A percentile compares a stretch with the other conserved stretches of the same genome.
Conservation (phyloP, 2,888 invertebrate species). For the Nemoura dubitans region DNA sequence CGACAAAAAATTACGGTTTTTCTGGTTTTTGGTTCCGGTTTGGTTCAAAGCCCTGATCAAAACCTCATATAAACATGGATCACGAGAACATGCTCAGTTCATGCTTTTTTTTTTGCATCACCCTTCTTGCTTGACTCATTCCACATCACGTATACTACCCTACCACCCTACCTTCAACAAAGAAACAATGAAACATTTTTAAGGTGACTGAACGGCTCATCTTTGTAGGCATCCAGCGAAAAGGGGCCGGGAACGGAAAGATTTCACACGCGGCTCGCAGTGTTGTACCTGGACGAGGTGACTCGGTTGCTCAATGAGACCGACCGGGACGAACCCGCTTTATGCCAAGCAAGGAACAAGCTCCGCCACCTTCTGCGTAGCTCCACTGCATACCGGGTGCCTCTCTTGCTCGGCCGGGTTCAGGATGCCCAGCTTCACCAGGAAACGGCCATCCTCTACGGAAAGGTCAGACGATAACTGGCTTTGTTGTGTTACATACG, state of each 20-base stretch:
- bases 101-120: no score
- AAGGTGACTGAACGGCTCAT: no score
- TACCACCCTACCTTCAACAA: no score
- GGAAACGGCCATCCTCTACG: slow-evolving; percentile 64
- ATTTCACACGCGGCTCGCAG: slow-evolving; percentile 62
- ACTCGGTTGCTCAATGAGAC: slow-evolving; percentile 45
- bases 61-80: no score
- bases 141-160: no score
- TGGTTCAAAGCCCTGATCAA: no score
- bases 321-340: slow-evolving; percentile 44
- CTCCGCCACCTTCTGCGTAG: slow-evolving; percentile 59
- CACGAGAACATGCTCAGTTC: no score
- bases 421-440: slow-evolving; percentile 60
- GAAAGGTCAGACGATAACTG: slow-evolving; percentile 58
- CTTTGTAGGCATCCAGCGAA: slow-evolving; percentile 47
- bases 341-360: slow-evolving; percentile 55
- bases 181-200: no score
- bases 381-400: slow-evolving; percentile 60
- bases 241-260: slow-evolving; percentile 56
- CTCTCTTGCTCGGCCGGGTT: slow-evolving; percentile 61
- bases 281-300: slow-evolving; percentile 61
- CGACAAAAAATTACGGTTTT: no score
- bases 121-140: no score
- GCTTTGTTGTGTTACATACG: no score
- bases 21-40: no score